phyloP scores from a whole-genome alignment of 2,888 invertebrate species.

The Dendrolimus houi region DNA sequence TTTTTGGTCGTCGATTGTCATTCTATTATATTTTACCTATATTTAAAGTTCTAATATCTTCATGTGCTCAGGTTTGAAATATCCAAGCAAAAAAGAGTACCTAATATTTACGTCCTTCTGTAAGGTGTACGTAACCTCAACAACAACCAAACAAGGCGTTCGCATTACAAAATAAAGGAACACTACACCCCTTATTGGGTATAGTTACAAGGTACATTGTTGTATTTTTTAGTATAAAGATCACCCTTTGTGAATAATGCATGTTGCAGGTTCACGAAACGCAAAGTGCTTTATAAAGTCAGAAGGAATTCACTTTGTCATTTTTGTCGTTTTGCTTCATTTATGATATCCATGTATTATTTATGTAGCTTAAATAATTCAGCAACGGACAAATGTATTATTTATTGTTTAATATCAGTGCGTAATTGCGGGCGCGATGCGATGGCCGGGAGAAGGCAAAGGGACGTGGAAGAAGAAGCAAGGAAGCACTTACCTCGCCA shows the following conservation, averaged over 20 bases:
- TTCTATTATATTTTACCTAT: no score
- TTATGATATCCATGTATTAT: conserved; percentile 10
- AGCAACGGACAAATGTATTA: background rate
- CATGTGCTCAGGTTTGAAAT: no score
- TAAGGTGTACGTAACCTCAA: conserved; percentile 6
- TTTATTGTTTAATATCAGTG: no score
- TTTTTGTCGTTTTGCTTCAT: conserved; percentile 17
- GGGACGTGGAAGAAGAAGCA: no score
- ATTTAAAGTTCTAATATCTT: no score
- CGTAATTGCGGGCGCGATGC: no score
- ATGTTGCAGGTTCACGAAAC: conserved; percentile 26
- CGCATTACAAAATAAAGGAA: conserved; percentile 40
- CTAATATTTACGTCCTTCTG: no score
- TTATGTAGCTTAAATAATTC: conserved; percentile 1
- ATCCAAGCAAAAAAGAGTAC: no score
- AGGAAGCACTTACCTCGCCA: no score
- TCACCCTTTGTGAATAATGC: conserved; percentile 37
- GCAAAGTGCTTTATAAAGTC: conserved; percentile 35
- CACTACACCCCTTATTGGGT: conserved; percentile 20
- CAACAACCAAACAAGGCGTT: conserved; percentile 36
- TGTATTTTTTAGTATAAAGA: conserved; percentile 31
- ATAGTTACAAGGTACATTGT: conserved; percentile 23
- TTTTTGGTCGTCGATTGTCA: no score
- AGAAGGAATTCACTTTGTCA: conserved; percentile 26
- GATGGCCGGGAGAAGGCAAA: no score